Conservation (phyloP, 2,113 vertebrate genomes). For the Mirounga angustirostris region DNA sequence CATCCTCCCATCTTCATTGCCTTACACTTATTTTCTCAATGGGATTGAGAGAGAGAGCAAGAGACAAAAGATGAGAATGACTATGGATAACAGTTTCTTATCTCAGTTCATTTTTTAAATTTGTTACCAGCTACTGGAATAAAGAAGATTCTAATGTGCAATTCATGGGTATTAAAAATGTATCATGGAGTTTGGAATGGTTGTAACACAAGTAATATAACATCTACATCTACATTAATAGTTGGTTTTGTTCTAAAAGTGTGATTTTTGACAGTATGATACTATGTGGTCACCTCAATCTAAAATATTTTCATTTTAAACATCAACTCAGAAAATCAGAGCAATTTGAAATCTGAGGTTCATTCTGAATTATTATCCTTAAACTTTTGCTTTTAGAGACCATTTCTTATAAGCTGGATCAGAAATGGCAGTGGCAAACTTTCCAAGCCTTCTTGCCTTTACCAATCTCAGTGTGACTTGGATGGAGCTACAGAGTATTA, state of each 20-base stretch:
- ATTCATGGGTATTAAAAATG: not conserved
- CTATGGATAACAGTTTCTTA: not conserved
- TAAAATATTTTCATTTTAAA: conserved; percentile 31
- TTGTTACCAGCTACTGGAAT: not conserved
- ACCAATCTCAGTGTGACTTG: not conserved
- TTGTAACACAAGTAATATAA: not conserved
- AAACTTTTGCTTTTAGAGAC: not conserved
- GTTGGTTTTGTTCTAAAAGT: not conserved
- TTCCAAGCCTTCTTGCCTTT: not conserved
- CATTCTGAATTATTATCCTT: not conserved
- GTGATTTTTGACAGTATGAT: not conserved
- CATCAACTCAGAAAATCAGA: conserved; percentile 46
- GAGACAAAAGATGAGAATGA: conserved; percentile 1
- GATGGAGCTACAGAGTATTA: not conserved
- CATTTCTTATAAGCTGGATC: not conserved
- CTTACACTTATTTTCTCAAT: not conserved
- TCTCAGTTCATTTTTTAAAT: not conserved
- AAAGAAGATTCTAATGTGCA: not conserved
- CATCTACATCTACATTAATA: not conserved
- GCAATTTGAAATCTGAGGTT: not conserved
- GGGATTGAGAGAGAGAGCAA: not conserved
- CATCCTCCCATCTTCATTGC: not conserved
- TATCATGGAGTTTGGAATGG: not conserved
- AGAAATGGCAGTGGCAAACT: not conserved
- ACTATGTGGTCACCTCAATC: not conserved